These are phyloP conservation scores for Strix aluco DNA, from an alignment of 2,113 vertebrate species.

Conservation along the genomic window DNA sequence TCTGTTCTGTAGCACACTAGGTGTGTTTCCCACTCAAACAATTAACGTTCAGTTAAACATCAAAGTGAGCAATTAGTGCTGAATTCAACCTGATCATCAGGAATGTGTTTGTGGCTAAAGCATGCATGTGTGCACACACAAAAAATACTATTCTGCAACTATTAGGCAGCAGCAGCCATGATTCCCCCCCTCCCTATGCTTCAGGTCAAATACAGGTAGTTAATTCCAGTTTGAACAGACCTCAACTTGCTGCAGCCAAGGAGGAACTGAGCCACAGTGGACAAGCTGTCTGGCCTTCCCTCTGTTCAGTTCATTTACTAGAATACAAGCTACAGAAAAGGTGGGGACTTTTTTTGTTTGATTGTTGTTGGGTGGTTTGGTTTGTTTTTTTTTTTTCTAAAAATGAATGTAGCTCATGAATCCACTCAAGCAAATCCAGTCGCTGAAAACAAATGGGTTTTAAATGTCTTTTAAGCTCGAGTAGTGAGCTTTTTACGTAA, in stretches of 20 bases:
- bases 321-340: neutral
- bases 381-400: neutral
- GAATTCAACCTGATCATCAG: neutral
- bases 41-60: neutral
- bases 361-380: neutral
- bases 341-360: neutral
- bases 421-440: neutral
- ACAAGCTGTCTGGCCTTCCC: neutral
- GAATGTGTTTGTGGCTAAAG: neutral
- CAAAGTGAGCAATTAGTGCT: neutral
- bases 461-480: neutral
- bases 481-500: neutral
- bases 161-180: fast-evolving
- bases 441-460: neutral
- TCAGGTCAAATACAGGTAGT: fast-evolving
- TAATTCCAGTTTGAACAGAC: neutral
- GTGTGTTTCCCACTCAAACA: neutral
- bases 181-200: no score
- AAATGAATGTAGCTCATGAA: neutral
- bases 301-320: neutral
- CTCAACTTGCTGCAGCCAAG: neutral
- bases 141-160: neutral
- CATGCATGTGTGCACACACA: fast-evolving
- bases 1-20: neutral
- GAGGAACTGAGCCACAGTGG: neutral